A percentile compares a stretch with the other conserved stretches of the same genome.
Evolutionary conservation across 1,140 invertebrate genomes (phyloP).

Genomic region (Akabosia matsudoensis): DNA sequence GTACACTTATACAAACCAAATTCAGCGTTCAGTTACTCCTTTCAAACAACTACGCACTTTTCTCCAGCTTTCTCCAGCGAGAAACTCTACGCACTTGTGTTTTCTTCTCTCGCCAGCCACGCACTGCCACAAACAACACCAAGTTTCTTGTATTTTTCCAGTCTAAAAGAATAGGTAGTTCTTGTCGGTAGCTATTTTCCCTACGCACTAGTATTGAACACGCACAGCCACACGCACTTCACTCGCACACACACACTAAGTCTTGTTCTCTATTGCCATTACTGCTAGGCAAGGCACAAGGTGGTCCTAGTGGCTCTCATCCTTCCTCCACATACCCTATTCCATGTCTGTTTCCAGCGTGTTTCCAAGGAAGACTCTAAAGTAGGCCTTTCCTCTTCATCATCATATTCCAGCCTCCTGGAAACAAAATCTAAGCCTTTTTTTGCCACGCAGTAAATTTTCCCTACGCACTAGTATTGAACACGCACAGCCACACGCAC

Average conservation of each 20-base stretch:
- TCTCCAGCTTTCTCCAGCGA: neutral
- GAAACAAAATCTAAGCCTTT: neutral
- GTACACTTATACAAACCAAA: neutral
- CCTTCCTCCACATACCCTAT: neutral
- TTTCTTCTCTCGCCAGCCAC: neutral
- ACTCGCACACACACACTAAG: neutral
- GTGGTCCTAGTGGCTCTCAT: neutral
- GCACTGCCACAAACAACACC: neutral
- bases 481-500: neutral
- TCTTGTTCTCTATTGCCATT: no score
- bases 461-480: neutral
- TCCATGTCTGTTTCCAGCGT: neutral
- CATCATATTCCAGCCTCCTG: neutral
- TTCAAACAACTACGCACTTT: neutral
- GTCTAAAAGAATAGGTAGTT: neutral
- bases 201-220: neutral
- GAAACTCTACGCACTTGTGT: neutral
- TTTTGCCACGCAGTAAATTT: neutral
- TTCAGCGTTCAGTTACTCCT: neutral
- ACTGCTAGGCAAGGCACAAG: slow-evolving; percentile 8
- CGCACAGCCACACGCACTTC: neutral
- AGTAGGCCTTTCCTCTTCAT: slow-evolving; percentile 11
- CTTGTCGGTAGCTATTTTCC: neutral
- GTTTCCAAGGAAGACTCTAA: slow-evolving; percentile 8
- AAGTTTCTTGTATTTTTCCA: neutral